Evolutionary conservation across 2,888 invertebrate species (phyloP).

Genomic region (Lydus trimaculatus): DNA sequence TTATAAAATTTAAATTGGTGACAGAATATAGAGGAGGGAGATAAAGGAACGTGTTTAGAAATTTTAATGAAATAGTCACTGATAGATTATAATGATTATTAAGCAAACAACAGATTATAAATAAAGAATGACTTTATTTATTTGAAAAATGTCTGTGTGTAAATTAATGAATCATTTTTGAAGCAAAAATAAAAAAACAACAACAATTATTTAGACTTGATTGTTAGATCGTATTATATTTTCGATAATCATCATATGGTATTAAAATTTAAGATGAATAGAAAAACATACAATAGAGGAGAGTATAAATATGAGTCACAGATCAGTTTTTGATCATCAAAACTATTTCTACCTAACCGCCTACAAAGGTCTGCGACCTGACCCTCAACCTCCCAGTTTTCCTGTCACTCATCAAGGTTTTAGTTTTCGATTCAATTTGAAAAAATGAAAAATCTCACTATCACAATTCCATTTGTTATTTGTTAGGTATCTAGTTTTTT

Average conservation of each 20-base stretch:
- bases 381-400: not conserved
- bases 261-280: not conserved
- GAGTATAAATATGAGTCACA: not conserved
- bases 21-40: not conserved
- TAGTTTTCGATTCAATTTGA: not conserved
- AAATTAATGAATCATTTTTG: not conserved
- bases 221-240: not conserved
- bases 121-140: not conserved
- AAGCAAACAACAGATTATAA: not conserved
- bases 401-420: not conserved
- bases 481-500: no score
- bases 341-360: not conserved
- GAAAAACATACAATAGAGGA: not conserved
- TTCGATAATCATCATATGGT: not conserved
- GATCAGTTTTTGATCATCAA: not conserved
- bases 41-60: not conserved
- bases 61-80: not conserved
- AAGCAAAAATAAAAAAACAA: not conserved
- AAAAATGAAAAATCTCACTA: no score
- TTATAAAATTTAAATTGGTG: no score
- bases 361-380: constrained; percentile 4
- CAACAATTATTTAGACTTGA: not conserved
- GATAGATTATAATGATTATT: not conserved
- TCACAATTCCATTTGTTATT: no score
- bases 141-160: not conserved